Base-by-base conservation (phyloP, 37 sponge, comb jelly and placozoan genomes). In the Cliona cf. orientalis region DNA sequence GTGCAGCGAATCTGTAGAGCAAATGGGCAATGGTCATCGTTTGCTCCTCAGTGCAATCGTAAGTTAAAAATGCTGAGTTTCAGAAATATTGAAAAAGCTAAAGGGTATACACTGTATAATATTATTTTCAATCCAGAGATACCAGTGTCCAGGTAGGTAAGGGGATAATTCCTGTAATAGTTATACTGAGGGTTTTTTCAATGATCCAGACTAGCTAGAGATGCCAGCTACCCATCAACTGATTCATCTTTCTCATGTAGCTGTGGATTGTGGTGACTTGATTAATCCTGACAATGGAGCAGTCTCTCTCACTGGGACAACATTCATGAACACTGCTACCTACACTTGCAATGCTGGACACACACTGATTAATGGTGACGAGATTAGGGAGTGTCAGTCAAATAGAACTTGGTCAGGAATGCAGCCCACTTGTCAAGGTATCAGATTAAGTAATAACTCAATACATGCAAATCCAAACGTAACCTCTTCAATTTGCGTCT, bases 341-440 rank as follows among this genome's bases (percentile, higher is more conserved):
- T 89, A 78, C 45, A 60, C n/a, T 61, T 89, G 90, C 46, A 70
- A 79, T 34, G n/a, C n/a, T 49, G 90, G 84, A 62, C 79, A 72
- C 45, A 39, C 23, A 11, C 57, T 76, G n/a, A n/a, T n/a, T n/a
- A 57, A 29, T 45, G 84, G 84, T 65, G 77, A 33, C 6, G 34
- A 3, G 61, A 74, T 57, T 5, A 71, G 84, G 22, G 34, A 40
- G 0, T 89, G 90, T 56, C 45, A 62, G 23, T 36, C 28, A 11
- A 40, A 55, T 39, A 42, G 71, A 6, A 49, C 25, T 26, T 88
- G 89, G 89, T 37, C 59, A 35, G 81, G 60, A 17, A 55, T 6
- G 21, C 71, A 55, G 46, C 89, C 89, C 45, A 63, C 70, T 23
- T 88, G 89, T 49, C 60, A 39, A 14, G 61, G 83, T 81, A 61